Evolutionary conservation across 2,888 invertebrate species (phyloP), one percentile per base, ranked within the genome.

Genomic region (Himalopsyche japonica): DNA sequence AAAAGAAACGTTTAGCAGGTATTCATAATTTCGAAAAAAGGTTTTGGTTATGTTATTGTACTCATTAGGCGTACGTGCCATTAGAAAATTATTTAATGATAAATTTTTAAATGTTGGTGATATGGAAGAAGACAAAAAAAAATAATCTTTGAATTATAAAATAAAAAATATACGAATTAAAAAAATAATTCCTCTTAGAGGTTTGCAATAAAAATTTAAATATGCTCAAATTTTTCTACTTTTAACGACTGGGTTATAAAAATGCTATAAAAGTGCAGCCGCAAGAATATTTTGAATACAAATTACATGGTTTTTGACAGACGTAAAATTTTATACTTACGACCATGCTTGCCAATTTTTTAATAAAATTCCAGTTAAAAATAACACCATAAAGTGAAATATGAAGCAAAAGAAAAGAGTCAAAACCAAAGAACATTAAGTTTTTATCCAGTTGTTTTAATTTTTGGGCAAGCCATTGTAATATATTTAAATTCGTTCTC

Each of bases 191-290:
- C 20, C 20, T 81, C 24, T 32, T n/a, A 49, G 79, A 37, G 84
- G 78, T 47, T 30, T 24, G 84, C 76, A 48, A 77, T 84, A 84
- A 84, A 84, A 84, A 48, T 84, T 84, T 82, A 79, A 84, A 82
- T 82, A 82, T 84, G 79, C 78, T 47, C 64, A 64, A 78, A 43
- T 76, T 77, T 47, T 47, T 70, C 84, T 79, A 79, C 84, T 76
- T 79, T 84, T 84, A 81, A 84, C 81, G 81, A 79, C 81, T 47
- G 24, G 32, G 79, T 43, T 81, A 78, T 81, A 81, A 81, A 84
- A 84, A 10, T 43, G 15, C 49, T 43, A 77, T 79, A 24, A 84
- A 79, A 81, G 77, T 84, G 84, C 84, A 84, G 32, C 84, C 77
- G 57, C 57, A 57, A n/a, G 57, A 57, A 57, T 57, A 57, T 57